These are phyloP conservation scores for Neelides folsomi DNA, from an alignment of 2,888 invertebrate genomes.

Conservation along the genomic window DNA sequence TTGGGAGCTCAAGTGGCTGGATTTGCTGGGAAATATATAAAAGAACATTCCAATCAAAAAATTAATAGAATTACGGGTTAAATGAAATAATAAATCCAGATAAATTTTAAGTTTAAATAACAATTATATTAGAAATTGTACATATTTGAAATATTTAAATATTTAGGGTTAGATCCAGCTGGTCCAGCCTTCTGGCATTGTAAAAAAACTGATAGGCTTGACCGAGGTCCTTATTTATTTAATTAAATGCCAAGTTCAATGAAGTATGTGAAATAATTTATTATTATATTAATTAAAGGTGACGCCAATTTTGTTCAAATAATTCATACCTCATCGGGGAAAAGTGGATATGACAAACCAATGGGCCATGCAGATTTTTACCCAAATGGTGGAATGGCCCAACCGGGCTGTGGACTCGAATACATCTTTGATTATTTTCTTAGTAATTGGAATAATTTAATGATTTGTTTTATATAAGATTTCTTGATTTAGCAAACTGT, in stretches of 20 bases:
- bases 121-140: too few species aligned
- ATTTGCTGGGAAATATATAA: constrained; percentile 14
- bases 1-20: constrained; percentile 26
- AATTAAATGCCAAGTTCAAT: too few species aligned
- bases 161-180: constrained; percentile 6
- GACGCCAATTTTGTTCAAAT: constrained; percentile 22
- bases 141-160: neutral
- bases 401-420: constrained; percentile 7
- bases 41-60: constrained; percentile 9
- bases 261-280: too few species aligned
- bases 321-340: constrained; percentile 16
- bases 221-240: too few species aligned
- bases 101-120: too few species aligned
- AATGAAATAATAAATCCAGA: too few species aligned
- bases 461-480: neutral
- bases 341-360: constrained; percentile 13
- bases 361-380: constrained; percentile 20
- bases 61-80: constrained; percentile 23
- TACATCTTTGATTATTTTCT: constrained; percentile 6
- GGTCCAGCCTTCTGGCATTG: constrained; percentile 5
- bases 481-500: constrained; percentile 7
- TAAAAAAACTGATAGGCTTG: constrained; percentile 8
- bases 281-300: constrained; percentile 5
- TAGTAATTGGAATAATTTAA: too few species aligned
- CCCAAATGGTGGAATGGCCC: constrained; percentile 3